These are phyloP conservation scores for Baccha elongata DNA, from an alignment of 2,888 invertebrate species.

Conservation along the genomic window DNA sequence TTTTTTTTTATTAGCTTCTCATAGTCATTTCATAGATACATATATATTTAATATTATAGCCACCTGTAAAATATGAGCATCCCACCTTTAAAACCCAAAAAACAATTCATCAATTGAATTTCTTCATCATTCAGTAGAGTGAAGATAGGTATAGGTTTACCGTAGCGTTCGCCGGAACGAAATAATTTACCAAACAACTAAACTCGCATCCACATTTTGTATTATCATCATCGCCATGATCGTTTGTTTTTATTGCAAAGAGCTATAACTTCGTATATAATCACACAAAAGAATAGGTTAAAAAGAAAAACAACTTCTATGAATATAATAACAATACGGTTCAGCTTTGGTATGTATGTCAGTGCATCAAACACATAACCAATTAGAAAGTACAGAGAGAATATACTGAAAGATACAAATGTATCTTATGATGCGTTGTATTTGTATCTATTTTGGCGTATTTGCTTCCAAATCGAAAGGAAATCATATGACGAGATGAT, in stretches of 20 bases:
- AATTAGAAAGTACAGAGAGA: constrained; percentile 71
- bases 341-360: constrained; percentile 63
- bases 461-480: constrained; percentile 63
- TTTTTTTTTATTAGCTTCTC: constrained; percentile 51
- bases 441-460: constrained; percentile 37
- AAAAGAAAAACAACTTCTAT: constrained; percentile 42
- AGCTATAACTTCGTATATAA: constrained; percentile 61
- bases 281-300: constrained; percentile 35
- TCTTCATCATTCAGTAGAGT: constrained; percentile 59
- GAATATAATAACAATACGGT: constrained; percentile 66
- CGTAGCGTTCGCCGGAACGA: background rate
- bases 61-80: constrained; percentile 66
- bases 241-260: constrained; percentile 43
- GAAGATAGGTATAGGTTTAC: background rate
- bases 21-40: constrained; percentile 1
- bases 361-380: constrained; percentile 73
- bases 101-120: constrained; percentile 73
- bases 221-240: constrained; percentile 34
- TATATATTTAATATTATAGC: constrained; percentile 29
- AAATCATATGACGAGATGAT: constrained; percentile 66
- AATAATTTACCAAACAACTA: constrained; percentile 32
- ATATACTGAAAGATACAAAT: constrained; percentile 69
- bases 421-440: constrained; percentile 65
- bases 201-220: constrained; percentile 4
- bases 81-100: constrained; percentile 54